These are phyloP conservation scores for Harpegnathos saltator DNA, from an alignment of 1,140 invertebrate genomes.

Conservation along the genomic window DNA sequence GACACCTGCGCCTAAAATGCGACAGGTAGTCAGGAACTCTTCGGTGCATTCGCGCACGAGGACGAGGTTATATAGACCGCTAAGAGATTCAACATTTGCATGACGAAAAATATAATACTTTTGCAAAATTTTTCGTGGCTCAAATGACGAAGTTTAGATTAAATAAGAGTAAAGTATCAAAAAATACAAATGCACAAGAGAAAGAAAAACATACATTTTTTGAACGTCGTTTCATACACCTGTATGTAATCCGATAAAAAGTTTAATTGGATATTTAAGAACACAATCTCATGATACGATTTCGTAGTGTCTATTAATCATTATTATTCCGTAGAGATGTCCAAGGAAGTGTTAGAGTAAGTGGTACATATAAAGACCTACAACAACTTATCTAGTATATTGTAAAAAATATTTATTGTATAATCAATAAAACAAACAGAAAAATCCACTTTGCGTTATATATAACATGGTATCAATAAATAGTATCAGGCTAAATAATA, in stretches of 20 bases:
- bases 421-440: constrained; percentile 77
- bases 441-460: constrained; percentile 62
- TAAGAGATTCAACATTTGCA: constrained; percentile 1
- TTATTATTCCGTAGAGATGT: constrained; percentile 40
- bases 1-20: constrained; percentile 73
- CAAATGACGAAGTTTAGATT: background rate
- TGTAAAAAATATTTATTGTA: constrained; percentile 82
- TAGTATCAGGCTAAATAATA: constrained; percentile 81
- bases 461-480: constrained; percentile 82
- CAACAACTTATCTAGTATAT: constrained; percentile 67
- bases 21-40: constrained; percentile 80
- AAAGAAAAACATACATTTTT: background rate
- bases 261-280: constrained; percentile 34
- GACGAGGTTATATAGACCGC: constrained; percentile 65
- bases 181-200: constrained; percentile 7
- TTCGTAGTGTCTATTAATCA: constrained; percentile 42
- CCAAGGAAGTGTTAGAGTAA: constrained; percentile 50
- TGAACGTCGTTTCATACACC: constrained; percentile 27
- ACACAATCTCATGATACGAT: constrained; percentile 34
- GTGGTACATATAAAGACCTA: constrained; percentile 59
- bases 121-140: background rate
- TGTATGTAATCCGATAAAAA: constrained; percentile 38
- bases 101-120: background rate
- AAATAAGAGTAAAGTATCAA: background rate
- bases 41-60: constrained; percentile 78